phyloP scores from a whole-genome alignment of 2,113 vertebrate genomes.

The Morphnarchus princeps region DNA sequence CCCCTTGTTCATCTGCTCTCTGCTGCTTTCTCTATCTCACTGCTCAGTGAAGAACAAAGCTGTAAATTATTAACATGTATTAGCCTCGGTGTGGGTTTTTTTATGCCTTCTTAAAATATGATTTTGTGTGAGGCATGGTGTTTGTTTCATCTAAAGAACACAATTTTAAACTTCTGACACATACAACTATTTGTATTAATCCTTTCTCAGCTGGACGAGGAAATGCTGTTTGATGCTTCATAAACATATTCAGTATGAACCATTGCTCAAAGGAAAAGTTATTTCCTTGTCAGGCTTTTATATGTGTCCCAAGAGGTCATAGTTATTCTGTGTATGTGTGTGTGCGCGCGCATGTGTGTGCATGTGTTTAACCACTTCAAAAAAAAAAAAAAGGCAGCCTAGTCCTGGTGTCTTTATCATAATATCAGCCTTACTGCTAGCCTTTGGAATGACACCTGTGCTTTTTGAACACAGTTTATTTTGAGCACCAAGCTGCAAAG shows the following conservation, averaged over 20 bases:
- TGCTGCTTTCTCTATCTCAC: background rate
- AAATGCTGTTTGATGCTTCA: background rate
- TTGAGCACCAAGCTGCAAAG: background rate
- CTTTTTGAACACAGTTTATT: background rate
- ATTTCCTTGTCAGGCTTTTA: background rate
- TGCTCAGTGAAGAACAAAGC: background rate
- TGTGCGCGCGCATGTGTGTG: accelerated
- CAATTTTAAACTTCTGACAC: background rate
- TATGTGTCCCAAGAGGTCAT: background rate
- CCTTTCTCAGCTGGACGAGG: background rate
- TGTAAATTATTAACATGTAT: background rate
- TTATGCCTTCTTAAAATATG: background rate
- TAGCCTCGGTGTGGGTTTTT: accelerated
- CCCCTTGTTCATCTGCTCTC: background rate
- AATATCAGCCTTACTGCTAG: background rate
- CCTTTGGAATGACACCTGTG: background rate
- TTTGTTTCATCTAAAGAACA: background rate
- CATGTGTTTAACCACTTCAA: background rate
- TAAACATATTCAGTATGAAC: background rate
- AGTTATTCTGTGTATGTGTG: background rate
- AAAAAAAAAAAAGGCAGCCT: background rate
- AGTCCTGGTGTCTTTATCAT: background rate
- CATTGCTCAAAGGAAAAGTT: background rate
- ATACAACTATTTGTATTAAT: background rate
- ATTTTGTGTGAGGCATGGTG: background rate